These are phyloP conservation scores for Lithophane semibrunnea DNA, from an alignment of 2,888 invertebrate genomes.

Conservation along the genomic window DNA sequence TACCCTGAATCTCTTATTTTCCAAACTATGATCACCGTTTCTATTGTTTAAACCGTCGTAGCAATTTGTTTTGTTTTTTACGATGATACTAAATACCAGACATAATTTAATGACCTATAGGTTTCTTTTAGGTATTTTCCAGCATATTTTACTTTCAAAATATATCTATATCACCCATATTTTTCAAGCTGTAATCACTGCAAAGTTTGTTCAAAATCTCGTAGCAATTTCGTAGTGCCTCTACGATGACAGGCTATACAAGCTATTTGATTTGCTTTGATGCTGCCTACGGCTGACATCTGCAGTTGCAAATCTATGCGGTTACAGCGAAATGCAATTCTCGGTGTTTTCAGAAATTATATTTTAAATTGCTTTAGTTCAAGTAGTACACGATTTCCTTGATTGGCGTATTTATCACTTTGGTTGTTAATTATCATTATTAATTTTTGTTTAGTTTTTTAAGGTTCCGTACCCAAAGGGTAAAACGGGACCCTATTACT, in stretches of 20 bases:
- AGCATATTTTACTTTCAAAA: background rate
- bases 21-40: too few species aligned
- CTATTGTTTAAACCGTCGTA: background rate
- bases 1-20: background rate
- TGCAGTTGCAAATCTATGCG: constrained; percentile 35
- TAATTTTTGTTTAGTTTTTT: background rate
- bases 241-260: constrained; percentile 44
- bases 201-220: background rate
- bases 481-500: too few species aligned
- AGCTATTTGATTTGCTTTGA: constrained; percentile 39
- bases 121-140: background rate
- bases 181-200: background rate
- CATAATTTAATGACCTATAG: background rate
- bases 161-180: background rate
- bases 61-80: background rate
- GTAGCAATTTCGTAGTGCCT: constrained; percentile 33
- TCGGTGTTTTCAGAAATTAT: constrained; percentile 5
- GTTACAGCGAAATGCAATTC: constrained; percentile 4
- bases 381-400: background rate
- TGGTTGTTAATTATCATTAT: background rate
- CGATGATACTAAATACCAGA: constrained; percentile 1
- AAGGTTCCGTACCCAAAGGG: background rate
- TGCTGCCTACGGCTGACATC: constrained; percentile 21
- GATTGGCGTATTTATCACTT: background rate
- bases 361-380: constrained; percentile 16